Conservation (phyloP, 2,797 vertebrate genomes). For the Lepus townsendii region DNA sequence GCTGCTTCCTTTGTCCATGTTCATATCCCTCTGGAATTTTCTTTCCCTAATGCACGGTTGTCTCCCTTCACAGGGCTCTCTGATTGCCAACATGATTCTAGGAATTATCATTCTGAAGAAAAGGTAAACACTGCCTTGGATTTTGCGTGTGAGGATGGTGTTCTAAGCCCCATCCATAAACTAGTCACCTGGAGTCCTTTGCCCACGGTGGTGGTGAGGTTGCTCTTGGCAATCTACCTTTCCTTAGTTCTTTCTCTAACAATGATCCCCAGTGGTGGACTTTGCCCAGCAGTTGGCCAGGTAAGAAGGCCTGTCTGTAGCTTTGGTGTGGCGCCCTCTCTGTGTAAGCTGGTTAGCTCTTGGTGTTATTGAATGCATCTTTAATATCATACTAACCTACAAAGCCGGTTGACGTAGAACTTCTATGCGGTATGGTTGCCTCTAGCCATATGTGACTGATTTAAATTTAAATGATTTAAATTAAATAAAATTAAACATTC, state of each 20-base stretch:
- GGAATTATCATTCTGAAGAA: slow-evolving; percentile 98
- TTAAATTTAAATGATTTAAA: slow-evolving; percentile 5
- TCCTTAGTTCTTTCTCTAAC: slow-evolving; percentile 4
- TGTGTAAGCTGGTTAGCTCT: not conserved
- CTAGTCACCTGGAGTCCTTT: not conserved
- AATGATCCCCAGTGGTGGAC: fast-evolving
- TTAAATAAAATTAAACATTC: not conserved
- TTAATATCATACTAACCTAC: not conserved
- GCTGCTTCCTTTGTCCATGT: not conserved
- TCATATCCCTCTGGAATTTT: not conserved
- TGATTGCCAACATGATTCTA: slow-evolving; percentile 98
- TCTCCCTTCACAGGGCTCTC: slow-evolving; percentile 92
- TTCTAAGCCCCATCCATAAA: not conserved
- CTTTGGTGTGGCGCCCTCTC: not conserved
- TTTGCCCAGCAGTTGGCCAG: not conserved
- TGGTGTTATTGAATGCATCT: not conserved
- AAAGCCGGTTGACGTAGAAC: not conserved
- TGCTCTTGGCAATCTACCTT: not conserved
- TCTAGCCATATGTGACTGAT: not conserved
- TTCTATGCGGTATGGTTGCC: not conserved
- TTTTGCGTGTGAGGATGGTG: not conserved
- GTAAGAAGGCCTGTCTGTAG: not conserved
- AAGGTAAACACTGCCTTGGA: slow-evolving; percentile 89
- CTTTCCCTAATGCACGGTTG: not conserved
- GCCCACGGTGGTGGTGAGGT: not conserved